Evolutionary conservation across 2,888 invertebrate genomes (phyloP), one percentile per base, ranked within the genome.

Genomic region (Cremastinae sp.): DNA sequence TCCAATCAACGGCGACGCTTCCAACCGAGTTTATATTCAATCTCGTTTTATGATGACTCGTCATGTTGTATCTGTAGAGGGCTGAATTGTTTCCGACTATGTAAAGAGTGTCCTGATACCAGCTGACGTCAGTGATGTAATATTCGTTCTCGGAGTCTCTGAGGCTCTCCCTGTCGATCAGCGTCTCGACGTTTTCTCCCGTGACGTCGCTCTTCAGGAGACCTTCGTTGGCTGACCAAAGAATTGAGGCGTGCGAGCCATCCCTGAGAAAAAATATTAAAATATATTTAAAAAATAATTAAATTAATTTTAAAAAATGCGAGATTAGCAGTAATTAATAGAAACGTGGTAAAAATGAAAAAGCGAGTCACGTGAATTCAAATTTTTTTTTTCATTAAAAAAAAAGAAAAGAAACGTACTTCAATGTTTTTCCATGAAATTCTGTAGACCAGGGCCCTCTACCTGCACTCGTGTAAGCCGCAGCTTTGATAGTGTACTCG

Each of bases 1-100:
- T 93, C 97, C 97, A 97, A 86, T 98, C 98, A 10, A 96, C 95
- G 0, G 96, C 96, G 62, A 97, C 92, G 83, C 95, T 95, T 0
- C 94, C 94, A 0, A 95, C 95, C 18, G 94, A 93, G 73, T 93
- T 93, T 89, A 95, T 92, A 85, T 94, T 93, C 86, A 95, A 90
- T 53, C 92, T 90, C 0, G 91, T 93, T 61, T 91, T 91, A 51
- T 90, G 88, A 58, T 92, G 92, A 2, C 91, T 92, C 0, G 93
- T 94, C 8, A 93, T 92, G 83, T 96, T 95, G 84, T 94, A 95
- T 91, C 93, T 92, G 87, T 93, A 93, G 0, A 96, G 92, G 18
- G 92, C 93, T 0, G 94, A 94, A 20, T 93, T 93, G 80, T 95
- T 95, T 0, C 94, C 94, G 0, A 96, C 95, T 82, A 96, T 91